Conservation (phyloP, 2,797 vertebrate species). For the Sardinella longiceps region DNA sequence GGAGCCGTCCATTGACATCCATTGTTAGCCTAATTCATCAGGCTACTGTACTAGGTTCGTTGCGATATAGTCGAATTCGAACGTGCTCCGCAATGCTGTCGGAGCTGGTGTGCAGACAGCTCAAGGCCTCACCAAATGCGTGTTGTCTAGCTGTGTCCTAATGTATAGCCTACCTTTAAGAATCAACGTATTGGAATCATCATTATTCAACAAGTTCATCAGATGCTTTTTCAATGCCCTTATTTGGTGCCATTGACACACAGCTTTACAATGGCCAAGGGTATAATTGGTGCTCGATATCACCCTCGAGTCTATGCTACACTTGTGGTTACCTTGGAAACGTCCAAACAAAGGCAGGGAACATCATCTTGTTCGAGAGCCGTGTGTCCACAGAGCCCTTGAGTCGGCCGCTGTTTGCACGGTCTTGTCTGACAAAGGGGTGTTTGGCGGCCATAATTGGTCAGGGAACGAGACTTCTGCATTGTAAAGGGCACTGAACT, state of each 20-base stretch:
- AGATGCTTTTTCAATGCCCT: not conserved
- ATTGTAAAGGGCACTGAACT: not conserved
- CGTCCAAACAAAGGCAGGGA: constrained; percentile 8
- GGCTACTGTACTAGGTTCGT: too few relatives aligned
- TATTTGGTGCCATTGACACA: not conserved
- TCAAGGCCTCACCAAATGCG: not conserved
- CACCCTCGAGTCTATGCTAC: not conserved
- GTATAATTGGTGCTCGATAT: constrained; percentile 10
- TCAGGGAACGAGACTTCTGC: not conserved
- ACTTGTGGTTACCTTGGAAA: constrained; percentile 17
- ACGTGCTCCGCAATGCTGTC: too few relatives aligned
- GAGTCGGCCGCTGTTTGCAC: not conserved
- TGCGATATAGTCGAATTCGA: too few relatives aligned
- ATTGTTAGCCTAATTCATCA: too few relatives aligned
- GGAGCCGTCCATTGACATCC: too few relatives aligned
- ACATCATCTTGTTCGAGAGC: constrained; percentile 1
- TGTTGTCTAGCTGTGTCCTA: not conserved
- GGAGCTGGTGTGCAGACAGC: too few relatives aligned
- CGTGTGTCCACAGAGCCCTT: not conserved
- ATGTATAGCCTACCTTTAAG: not conserved
- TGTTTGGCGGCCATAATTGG: constrained; percentile 24
- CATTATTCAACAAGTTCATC: not conserved
- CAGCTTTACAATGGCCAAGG: constrained; percentile 21
- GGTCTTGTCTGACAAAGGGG: constrained; percentile 5
- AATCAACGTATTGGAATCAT: not conserved